Base-by-base conservation (phyloP, 1,140 invertebrate genomes). In the Kradibia gibbosae region DNA sequence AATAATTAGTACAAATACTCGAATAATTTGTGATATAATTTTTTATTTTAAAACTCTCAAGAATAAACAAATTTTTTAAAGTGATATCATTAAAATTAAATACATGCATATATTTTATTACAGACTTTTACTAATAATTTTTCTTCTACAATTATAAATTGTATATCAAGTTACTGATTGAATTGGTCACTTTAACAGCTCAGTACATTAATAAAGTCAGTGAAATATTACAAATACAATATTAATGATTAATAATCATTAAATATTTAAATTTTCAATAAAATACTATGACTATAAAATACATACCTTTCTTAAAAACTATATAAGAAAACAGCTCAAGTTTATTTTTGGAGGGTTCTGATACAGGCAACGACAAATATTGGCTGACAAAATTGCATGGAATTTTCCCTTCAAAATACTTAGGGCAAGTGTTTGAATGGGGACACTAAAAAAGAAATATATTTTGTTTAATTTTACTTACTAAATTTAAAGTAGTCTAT, bases 361-460 rank as follows among this genome's bases (percentile, higher is more conserved):
- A 87, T 81, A 94, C 91, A 39, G 91, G 90, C 78, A 96, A 86
- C 1, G 93, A 91, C 57, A 91, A 88, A 89, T 95, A 97, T 17
- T 90, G 85, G 34, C 94, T 92, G 82, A 93, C 85, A 89, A 97
- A 98, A 89, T 95, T 97, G 88, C 97, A 98, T 0, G 95, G 95
- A 17, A 92, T 95, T 11, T 93, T 90, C 83, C 94, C 90, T 60
- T 55, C 70, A 0, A 90, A 60, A 78, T 93, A 93, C 81, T 94
- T 91, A 0, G 97, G 97, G 90, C 97, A 98, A 0, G 88, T 79
- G 17, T 90, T 87, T 82, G 97, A 94, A 88, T 98, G 96, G 0
- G 97, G 94, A 91, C 97, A 98, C 93, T 97, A 85, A 86, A 92
- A 90, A 71, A 28, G 60, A 34, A 42, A 78, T 87, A 36, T 25